Percentiles rank a stretch among this genome's conserved stretches.
These are phyloP conservation scores for Erannis defoliaria DNA, from an alignment of 2,888 invertebrate genomes.

Conservation along the genomic window DNA sequence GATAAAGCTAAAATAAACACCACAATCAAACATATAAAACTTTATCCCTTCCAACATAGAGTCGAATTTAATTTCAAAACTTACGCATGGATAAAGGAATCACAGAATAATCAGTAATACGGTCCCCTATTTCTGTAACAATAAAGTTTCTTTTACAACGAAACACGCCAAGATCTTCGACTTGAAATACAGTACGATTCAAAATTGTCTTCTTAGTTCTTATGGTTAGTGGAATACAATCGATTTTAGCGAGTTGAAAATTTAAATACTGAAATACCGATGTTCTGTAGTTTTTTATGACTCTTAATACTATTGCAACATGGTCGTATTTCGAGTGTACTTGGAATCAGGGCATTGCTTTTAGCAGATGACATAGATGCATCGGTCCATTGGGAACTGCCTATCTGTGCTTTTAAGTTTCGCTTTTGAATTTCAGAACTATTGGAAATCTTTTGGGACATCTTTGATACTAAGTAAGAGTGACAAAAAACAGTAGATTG, in stretches of 20 bases:
- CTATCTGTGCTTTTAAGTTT: slow-evolving; percentile 6
- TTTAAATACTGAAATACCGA: slow-evolving; percentile 8
- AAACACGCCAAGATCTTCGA: neutral
- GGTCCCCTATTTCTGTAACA: neutral
- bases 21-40: neutral
- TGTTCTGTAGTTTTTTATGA: neutral
- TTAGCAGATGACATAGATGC: slow-evolving; percentile 24
- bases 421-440: slow-evolving; percentile 1
- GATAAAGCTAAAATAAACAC: slow-evolving; percentile 21
- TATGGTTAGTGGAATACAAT: neutral
- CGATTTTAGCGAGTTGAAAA: neutral
- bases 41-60: neutral
- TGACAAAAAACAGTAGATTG: no score
- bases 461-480: neutral
- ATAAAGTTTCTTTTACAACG: slow-evolving; percentile 10
- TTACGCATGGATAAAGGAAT: no score
- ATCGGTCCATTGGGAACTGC: slow-evolving; percentile 34
- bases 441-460: slow-evolving; percentile 7
- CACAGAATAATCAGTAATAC: neutral
- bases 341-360: slow-evolving; percentile 23
- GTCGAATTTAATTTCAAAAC: neutral
- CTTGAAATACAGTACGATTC: neutral
- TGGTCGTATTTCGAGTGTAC: neutral
- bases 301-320: slow-evolving; percentile 9
- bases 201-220: neutral